Evolutionary conservation across 2,113 vertebrate genomes (phyloP).

Genomic region (Strix aluco): DNA sequence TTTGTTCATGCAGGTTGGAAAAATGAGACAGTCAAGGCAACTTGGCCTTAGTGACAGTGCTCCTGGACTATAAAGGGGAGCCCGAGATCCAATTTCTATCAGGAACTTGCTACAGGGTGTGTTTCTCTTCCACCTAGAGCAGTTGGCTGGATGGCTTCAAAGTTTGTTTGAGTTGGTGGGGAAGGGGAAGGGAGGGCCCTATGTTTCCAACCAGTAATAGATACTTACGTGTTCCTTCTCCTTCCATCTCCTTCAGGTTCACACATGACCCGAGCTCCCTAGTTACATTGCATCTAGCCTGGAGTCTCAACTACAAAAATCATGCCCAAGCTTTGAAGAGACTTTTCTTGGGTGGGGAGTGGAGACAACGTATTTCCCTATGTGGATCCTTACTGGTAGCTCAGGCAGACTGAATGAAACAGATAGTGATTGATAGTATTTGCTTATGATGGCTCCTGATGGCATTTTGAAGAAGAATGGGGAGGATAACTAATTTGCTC

Average conservation of each 20-base stretch:
- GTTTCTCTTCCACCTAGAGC: not conserved
- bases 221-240: not conserved
- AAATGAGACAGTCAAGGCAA: not conserved
- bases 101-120: not conserved
- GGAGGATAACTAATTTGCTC: slow-evolving; percentile 36
- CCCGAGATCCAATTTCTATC: not conserved
- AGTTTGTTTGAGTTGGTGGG: not conserved
- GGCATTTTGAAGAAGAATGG: slow-evolving; percentile 35
- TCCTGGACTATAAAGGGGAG: not conserved
- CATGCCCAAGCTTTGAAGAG: not conserved
- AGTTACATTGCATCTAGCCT: not conserved
- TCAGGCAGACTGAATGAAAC: not conserved
- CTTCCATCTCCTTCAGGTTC: not conserved
- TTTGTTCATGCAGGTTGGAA: not conserved
- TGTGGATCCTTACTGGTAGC: not conserved
- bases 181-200: not conserved
- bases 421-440: slow-evolving; percentile 24
- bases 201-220: not conserved
- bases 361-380: not conserved
- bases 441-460: slow-evolving; percentile 30
- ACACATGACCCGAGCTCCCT: not conserved
- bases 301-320: not conserved
- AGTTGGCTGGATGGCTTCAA: not conserved
- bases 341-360: not conserved
- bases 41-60: not conserved